Conservation (phyloP, 2,797 vertebrate genomes). For the Lepilemur septentrionalis region DNA sequence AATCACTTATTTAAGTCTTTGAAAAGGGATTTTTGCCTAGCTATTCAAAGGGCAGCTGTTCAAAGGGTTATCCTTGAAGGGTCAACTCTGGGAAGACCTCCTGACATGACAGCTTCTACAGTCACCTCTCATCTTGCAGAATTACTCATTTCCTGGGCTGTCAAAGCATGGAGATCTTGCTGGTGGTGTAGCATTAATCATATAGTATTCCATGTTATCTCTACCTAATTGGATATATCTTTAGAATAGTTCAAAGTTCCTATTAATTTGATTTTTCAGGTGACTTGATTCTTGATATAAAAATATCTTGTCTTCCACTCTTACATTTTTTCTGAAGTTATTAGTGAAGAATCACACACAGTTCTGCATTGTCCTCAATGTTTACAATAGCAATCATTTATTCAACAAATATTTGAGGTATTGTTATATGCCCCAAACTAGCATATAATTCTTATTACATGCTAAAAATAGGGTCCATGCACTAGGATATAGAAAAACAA, state of each 20-base stretch:
- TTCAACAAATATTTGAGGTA: neutral
- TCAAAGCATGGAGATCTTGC: neutral
- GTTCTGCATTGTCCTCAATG: neutral
- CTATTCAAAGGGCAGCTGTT: neutral
- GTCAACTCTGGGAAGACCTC: neutral
- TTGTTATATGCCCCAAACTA: neutral
- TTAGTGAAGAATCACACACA: neutral
- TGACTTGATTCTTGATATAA: slow-evolving; percentile 28
- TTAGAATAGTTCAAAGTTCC: neutral
- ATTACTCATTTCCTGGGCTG: neutral
- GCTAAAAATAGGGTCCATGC: neutral
- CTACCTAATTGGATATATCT: neutral
- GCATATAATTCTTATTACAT: too few relatives aligned
- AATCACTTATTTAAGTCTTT: neutral
- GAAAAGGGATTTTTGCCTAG: neutral
- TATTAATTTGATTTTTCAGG: slow-evolving; percentile 24
- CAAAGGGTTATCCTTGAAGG: neutral
- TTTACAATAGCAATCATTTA: slow-evolving; percentile 3
- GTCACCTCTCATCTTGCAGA: neutral
- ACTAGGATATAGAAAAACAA: neutral
- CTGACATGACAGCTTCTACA: neutral
- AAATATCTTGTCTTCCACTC: neutral
- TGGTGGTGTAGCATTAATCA: neutral
- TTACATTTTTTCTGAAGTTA: neutral
- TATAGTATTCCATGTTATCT: neutral